A percentile compares a stretch with the other conserved stretches of the same genome.
Evolutionary conservation across 2,797 vertebrate genomes (phyloP).

Genomic region (Haliaeetus albicilla): DNA sequence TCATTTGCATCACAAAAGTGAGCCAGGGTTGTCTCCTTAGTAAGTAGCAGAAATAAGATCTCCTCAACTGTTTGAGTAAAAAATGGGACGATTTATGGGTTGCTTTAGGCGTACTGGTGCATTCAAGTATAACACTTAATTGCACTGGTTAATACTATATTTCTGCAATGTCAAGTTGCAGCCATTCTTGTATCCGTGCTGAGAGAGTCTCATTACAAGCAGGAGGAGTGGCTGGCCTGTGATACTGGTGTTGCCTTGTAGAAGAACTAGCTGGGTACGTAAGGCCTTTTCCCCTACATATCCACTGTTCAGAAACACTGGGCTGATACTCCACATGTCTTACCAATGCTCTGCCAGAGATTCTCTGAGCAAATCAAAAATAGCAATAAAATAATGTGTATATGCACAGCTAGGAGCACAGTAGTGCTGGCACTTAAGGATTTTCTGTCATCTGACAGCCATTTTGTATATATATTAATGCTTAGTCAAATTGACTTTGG

Average conservation of each 20-base stretch:
- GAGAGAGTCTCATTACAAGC: background rate
- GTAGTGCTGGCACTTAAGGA: background rate
- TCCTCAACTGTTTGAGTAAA: background rate
- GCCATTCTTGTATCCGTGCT: background rate
- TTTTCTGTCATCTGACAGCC: background rate
- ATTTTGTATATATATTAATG: background rate
- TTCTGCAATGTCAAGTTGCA: background rate
- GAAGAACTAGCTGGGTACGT: background rate
- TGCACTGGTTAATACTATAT: background rate
- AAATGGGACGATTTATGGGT: background rate
- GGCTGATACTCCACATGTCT: background rate
- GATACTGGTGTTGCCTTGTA: background rate
- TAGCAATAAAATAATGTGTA: background rate
- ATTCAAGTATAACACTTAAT: background rate
- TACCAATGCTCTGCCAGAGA: background rate
- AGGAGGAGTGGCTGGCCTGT: background rate
- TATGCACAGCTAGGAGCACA: background rate
- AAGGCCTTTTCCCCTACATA: background rate
- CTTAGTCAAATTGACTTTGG: background rate
- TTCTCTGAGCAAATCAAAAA: background rate
- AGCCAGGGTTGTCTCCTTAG: background rate
- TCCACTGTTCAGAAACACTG: background rate
- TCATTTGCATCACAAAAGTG: constrained; percentile 21
- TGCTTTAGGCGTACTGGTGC: background rate
- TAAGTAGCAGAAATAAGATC: background rate